These are phyloP conservation scores for Halcyon malimbica DNA, from an alignment of 2,113 vertebrate species.

Conservation along the genomic window DNA sequence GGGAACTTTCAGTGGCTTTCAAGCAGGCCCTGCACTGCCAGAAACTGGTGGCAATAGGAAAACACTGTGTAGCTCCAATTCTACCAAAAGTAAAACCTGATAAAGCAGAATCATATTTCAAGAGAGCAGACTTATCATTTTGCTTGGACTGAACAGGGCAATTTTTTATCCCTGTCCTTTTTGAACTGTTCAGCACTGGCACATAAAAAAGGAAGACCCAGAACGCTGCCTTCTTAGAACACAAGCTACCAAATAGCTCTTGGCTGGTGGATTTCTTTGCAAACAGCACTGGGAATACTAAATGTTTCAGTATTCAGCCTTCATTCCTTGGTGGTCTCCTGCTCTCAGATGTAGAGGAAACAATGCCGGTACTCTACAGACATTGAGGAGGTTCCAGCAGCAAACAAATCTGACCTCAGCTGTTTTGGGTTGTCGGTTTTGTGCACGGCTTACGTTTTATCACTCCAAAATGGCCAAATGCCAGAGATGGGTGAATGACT, in stretches of 20 bases:
- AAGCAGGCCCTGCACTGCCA: neutral
- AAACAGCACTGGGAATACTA: neutral
- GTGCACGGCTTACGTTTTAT: neutral
- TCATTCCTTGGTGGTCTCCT: neutral
- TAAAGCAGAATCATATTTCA: neutral
- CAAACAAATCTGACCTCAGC: neutral
- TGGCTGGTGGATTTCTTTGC: neutral
- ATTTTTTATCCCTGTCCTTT: neutral
- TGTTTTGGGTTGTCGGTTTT: neutral
- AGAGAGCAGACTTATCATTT: neutral
- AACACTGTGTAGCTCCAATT: neutral
- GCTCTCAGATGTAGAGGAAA: neutral
- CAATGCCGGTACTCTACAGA: neutral
- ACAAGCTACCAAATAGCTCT: neutral
- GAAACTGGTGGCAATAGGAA: neutral
- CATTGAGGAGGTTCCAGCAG: neutral
- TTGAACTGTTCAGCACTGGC: neutral
- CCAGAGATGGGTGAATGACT: neutral
- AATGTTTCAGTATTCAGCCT: neutral
- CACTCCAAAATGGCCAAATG: neutral
- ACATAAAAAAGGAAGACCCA: neutral
- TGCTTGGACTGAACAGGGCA: neutral
- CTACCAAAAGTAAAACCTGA: neutral
- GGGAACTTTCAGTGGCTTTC: neutral
- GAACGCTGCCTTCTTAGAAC: neutral